Base-by-base conservation (phyloP, 2,888 invertebrate genomes). In the Amphipoea oculea region DNA sequence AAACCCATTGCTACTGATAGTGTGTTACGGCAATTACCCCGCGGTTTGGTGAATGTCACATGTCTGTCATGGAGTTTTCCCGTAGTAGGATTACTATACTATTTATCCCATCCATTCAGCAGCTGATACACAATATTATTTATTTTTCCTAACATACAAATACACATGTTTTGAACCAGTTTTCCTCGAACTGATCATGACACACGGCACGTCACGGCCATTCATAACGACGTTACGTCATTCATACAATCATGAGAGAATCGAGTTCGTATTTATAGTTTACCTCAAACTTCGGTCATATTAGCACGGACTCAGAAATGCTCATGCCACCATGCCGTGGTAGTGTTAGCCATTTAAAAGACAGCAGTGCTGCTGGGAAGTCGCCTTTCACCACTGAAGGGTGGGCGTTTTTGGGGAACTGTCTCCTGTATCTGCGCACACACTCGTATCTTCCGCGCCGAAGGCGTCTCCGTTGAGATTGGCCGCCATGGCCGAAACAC, bases 161-260 rank as follows among this genome's bases (percentile, higher is more conserved):
- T 23, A 62, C 11, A 73, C 9, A 42, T 74, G 68, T 73, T 73
- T 82, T 20, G n/a, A n/a, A 67, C 42, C 66, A 40, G 74, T 77
- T 85, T 85, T 77, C 85, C 85, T 85, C 74, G 48, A 76, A 69
- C 57, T n/a, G 40, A 6, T 68, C 54, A 72, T 79, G 82, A 82
- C 85, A 73, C 79, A 82, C 76, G 57, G 12, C 40, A 70, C 84
- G 80, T 85, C 85, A 85, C 69, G 69, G 74, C 12, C 85, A 85
- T 85, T 85, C 85, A 85, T 83, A 54, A 77, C 72, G 62, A 9
- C 29, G 69, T 85, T 74, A 85, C 83, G 80, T 85, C 85, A 85
- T 57, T 54, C 9, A 42, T 60, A 14, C 23, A 81, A 45, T 82
- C 71, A 63, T 68, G 62, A 73, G 29, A 23, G 23, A 70, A 73